Evolutionary conservation across 2,113 vertebrate genomes (phyloP).

Genomic region (Nesogale talazaci): DNA sequence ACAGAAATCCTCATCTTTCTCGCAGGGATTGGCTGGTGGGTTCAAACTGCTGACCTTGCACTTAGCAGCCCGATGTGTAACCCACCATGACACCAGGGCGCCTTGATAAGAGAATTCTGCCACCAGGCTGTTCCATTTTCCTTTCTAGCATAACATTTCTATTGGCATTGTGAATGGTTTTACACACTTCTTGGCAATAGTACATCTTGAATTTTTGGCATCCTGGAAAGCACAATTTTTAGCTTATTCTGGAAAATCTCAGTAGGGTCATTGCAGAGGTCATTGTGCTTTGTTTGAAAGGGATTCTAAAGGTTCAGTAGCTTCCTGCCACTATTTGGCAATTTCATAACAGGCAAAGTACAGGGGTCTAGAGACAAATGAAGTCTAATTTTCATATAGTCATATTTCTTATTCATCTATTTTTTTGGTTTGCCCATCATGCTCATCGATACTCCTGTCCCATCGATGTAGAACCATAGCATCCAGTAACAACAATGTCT

Average conservation of each 20-base stretch:
- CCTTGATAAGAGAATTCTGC: constrained; percentile 7
- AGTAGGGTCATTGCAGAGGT: constrained; percentile 52
- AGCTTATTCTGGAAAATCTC: constrained; percentile 72
- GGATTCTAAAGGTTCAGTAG: constrained; percentile 56
- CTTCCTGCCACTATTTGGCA: constrained; percentile 44
- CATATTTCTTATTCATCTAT: constrained; percentile 31
- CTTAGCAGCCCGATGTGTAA: too few species aligned
- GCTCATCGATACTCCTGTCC: constrained; percentile 4
- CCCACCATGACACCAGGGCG: too few species aligned
- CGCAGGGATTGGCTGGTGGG: too few species aligned
- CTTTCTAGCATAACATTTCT: constrained; percentile 46
- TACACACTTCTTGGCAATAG: constrained; percentile 61
- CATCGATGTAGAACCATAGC: background rate
- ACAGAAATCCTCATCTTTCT: too few species aligned
- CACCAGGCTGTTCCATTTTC: constrained; percentile 46
- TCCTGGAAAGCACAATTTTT: constrained; percentile 65
- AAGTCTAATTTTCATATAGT: constrained; percentile 26
- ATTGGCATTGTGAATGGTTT: constrained; percentile 56
- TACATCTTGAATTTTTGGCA: constrained; percentile 68
- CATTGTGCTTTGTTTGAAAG: constrained; percentile 63
- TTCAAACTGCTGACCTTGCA: too few species aligned
- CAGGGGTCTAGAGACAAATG: constrained; percentile 7
- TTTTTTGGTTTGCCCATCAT: background rate
- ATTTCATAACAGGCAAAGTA: constrained; percentile 54
- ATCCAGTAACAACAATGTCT: background rate